Base-by-base conservation (phyloP, 2,797 vertebrate genomes). In the Leptodactylus fallax region DNA sequence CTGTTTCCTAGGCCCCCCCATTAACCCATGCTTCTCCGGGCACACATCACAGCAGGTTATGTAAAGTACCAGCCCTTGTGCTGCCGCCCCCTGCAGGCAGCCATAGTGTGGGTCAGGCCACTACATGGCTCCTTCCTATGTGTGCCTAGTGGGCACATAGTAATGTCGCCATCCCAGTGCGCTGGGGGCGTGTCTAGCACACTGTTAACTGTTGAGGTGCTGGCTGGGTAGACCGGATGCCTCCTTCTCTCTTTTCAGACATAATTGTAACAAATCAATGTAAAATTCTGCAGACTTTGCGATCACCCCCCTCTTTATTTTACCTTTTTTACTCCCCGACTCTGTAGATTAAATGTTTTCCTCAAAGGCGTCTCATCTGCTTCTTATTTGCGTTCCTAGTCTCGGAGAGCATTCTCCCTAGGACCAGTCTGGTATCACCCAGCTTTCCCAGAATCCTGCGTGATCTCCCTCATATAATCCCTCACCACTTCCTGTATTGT, bases 341-440 rank as follows among this genome's bases (percentile, higher is more conserved):
- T 17, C 69, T 25, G 65, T 61, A 87, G 55, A 87, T 45, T 87
- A 87, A 87, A 87, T 51, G 61, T 67, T 21, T 87, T 87, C 80
- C 71, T 77, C 80, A 45, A n/a, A 69, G 23, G 53, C 19, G 10
- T 4, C 23, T 76, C 47, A 21, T 51, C 72, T 51, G 9, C 47
- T 3, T 45, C 11, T 51, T n/a, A n/a, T n/a, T n/a, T n/a, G n/a
- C n/a, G n/a, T n/a, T n/a, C n/a, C n/a, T n/a, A n/a, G n/a, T n/a
- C n/a, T n/a, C n/a, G n/a, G n/a, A n/a, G n/a, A n/a, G n/a, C n/a
- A n/a, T n/a, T n/a, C n/a, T n/a, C n/a, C n/a, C n/a, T n/a, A n/a
- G n/a, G n/a, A n/a, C n/a, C n/a, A n/a, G n/a, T n/a, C n/a, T n/a
- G n/a, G n/a, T n/a, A n/a, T n/a, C n/a, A n/a, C n/a, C n/a, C n/a